phyloP scores from a whole-genome alignment of 2,797 vertebrate genomes.

The Spondyliosoma cantharus region DNA sequence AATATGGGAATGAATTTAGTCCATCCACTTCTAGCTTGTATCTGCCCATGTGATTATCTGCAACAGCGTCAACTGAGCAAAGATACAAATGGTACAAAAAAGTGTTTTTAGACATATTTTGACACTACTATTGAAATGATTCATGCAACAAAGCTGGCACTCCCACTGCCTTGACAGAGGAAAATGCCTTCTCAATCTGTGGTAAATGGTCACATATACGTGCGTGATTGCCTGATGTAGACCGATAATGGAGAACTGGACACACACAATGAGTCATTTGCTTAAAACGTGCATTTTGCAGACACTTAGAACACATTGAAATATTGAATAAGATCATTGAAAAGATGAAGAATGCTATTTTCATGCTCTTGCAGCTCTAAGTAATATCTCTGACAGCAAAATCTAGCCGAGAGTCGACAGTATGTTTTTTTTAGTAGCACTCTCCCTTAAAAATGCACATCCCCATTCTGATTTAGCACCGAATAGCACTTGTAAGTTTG shows the following conservation, averaged over 20 bases:
- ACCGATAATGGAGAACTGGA: background rate
- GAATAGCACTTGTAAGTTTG: background rate
- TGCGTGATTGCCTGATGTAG: background rate
- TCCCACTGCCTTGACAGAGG: background rate
- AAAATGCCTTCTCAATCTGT: background rate
- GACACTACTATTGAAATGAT: background rate
- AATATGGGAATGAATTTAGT: background rate
- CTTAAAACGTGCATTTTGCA: background rate
- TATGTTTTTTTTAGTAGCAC: background rate
- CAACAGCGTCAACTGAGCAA: background rate
- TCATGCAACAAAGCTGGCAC: background rate
- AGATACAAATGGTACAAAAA: background rate
- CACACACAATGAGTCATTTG: too few species aligned
- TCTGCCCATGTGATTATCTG: background rate
- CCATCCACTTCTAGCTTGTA: background rate
- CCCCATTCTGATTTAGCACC: background rate
- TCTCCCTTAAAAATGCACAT: background rate
- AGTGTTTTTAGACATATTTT: slow-evolving; percentile 1
- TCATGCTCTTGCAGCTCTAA: background rate
- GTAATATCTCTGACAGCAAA: background rate
- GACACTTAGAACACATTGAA: background rate
- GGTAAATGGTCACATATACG: background rate
- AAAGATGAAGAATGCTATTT: background rate
- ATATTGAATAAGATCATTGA: background rate
- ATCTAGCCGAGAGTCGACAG: background rate